phyloP scores from a whole-genome alignment of 2,113 vertebrate genomes.

The Poeciliopsis retropinna region DNA sequence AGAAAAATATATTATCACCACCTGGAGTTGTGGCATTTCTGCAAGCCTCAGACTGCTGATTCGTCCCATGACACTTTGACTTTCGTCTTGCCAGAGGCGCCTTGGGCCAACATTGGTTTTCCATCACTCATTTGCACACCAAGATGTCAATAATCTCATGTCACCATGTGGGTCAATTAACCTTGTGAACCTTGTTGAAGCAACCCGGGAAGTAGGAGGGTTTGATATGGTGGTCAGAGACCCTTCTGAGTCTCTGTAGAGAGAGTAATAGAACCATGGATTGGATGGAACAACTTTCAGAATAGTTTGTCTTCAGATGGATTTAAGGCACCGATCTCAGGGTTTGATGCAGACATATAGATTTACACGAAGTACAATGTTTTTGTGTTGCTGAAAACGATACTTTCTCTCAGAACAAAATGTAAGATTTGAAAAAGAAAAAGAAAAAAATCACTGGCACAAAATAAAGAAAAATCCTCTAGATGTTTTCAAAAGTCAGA shows the following conservation, averaged over 20 bases:
- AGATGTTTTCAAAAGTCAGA: neutral
- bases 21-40: neutral
- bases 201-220: neutral
- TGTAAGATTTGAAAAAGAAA: neutral
- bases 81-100: neutral
- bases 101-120: slow-evolving; percentile 8
- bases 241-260: neutral
- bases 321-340: neutral
- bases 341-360: neutral
- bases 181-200: slow-evolving; percentile 4
- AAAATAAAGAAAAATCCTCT: neutral
- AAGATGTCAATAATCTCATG: slow-evolving; percentile 13
- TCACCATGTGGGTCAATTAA: slow-evolving; percentile 16
- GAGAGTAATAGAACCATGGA: neutral
- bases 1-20: neutral
- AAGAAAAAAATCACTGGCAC: neutral
- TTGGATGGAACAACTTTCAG: neutral
- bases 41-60: neutral
- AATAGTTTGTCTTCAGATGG: too few species aligned
- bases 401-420: too few species aligned
- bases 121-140: slow-evolving; percentile 8
- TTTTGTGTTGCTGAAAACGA: too few species aligned
- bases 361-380: neutral
- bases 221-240: neutral
- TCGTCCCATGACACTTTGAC: neutral